These are phyloP conservation scores for Eulacestoma nigropectus DNA, from an alignment of 2,113 vertebrate species.

Conservation along the genomic window DNA sequence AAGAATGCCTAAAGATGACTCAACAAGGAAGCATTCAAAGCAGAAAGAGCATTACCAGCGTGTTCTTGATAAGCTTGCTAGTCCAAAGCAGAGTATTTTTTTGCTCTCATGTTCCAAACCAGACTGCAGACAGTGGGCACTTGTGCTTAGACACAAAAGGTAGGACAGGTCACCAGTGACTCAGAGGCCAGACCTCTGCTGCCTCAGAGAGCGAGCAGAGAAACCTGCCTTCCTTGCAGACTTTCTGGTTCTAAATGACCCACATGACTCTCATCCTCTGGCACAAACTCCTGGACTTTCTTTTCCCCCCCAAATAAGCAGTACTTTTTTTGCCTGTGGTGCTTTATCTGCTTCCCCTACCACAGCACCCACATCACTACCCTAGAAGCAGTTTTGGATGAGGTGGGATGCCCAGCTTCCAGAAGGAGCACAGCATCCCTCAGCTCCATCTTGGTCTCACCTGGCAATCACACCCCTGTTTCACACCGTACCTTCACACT, in stretches of 20 bases:
- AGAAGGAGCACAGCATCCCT: neutral
- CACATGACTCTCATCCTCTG: neutral
- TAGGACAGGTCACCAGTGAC: neutral
- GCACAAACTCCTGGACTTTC: neutral
- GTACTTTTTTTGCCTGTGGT: neutral
- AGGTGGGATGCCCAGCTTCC: neutral
- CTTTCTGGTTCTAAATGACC: neutral
- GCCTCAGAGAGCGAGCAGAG: neutral
- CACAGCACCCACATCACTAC: neutral
- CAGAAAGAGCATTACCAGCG: neutral
- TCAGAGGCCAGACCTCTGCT: neutral
- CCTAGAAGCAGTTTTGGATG: neutral
- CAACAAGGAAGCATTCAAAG: neutral
- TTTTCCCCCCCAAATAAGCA: neutral
- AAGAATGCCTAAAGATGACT: neutral
- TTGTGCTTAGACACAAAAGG: neutral
- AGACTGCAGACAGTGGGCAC: neutral
- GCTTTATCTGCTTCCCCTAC: neutral
- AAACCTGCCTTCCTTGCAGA: neutral
- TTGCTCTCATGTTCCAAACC: neutral
- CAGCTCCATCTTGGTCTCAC: accelerated
- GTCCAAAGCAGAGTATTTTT: neutral
- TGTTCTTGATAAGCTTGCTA: neutral
- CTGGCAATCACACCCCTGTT: neutral
- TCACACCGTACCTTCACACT: neutral